Percentiles rank a stretch among this genome's conserved stretches.
These are phyloP conservation scores for Patiria pectinifera DNA, from an alignment of 53 echinoderm and acorn worm genomes.

Conservation along the genomic window DNA sequence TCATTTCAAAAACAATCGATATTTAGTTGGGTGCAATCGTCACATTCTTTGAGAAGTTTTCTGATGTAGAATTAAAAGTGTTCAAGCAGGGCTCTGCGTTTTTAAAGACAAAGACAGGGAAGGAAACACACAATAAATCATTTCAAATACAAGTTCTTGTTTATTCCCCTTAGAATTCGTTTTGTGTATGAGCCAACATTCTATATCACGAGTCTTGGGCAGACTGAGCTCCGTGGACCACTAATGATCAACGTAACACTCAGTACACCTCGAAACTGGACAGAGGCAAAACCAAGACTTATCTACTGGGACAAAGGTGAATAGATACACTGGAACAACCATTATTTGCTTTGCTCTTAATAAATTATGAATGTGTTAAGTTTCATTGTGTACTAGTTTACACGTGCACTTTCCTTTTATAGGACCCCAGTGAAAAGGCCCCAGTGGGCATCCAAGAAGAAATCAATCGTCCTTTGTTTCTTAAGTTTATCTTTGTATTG, in stretches of 20 bases:
- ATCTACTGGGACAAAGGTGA: constrained; percentile 64
- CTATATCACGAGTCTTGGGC: constrained; percentile 59
- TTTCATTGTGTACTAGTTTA: no score
- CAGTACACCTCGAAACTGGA: constrained; percentile 16
- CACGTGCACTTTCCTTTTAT: no score
- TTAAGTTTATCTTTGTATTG: no score
- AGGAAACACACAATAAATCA: not conserved
- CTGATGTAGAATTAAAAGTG: not conserved
- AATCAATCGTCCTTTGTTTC: no score
- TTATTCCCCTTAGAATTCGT: constrained; percentile 19
- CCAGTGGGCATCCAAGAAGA: no score
- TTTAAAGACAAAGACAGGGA: not conserved
- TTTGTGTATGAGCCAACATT: constrained; percentile 64
- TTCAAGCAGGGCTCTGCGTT: not conserved
- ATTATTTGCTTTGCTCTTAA: no score
- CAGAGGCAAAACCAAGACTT: constrained; percentile 52
- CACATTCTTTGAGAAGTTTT: no score
- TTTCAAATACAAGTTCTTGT: not conserved
- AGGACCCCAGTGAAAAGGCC: no score
- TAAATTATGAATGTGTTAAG: no score
- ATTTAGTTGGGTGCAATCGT: no score
- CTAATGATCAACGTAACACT: constrained; percentile 55
- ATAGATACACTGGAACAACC: not conserved
- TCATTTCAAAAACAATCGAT: no score
- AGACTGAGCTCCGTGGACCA: constrained; percentile 65